phyloP scores from a whole-genome alignment of 1,140 invertebrate species.

The Ectropis grisescens region DNA sequence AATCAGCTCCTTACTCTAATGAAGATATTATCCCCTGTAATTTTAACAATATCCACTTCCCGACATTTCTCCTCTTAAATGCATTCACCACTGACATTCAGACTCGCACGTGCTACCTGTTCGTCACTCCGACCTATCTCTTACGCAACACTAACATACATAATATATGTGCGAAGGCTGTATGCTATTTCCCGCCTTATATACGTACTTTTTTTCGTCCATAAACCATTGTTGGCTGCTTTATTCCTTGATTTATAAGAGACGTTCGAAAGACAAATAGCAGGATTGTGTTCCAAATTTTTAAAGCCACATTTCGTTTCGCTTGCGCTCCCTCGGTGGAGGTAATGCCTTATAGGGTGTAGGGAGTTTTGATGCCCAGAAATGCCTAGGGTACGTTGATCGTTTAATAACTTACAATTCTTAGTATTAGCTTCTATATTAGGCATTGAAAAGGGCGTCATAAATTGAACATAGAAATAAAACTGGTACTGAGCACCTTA shows the following conservation, averaged over 20 bases:
- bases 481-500: no score
- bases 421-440: no score
- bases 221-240: constrained; percentile 73
- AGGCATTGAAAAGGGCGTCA: no score
- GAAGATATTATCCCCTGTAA: no score
- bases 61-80: no score
- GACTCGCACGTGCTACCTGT: no score
- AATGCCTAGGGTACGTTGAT: constrained; percentile 10
- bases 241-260: constrained; percentile 73
- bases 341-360: constrained; percentile 33
- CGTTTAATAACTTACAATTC: no score
- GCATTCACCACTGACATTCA: no score
- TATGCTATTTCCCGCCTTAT: constrained; percentile 63
- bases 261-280: constrained; percentile 72
- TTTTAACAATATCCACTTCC: no score
- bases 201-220: constrained; percentile 67
- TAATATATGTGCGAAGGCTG: constrained; percentile 58
- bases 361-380: constrained; percentile 19
- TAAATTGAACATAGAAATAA: no score
- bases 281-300: constrained; percentile 73
- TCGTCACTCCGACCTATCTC: constrained; percentile 27
- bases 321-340: constrained; percentile 37
- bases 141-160: constrained; percentile 55
- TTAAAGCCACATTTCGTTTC: constrained; percentile 72
- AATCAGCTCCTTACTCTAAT: no score